Evolutionary conservation across 2,888 invertebrate genomes (phyloP).

Genomic region (Cantharis flavilabris): DNA sequence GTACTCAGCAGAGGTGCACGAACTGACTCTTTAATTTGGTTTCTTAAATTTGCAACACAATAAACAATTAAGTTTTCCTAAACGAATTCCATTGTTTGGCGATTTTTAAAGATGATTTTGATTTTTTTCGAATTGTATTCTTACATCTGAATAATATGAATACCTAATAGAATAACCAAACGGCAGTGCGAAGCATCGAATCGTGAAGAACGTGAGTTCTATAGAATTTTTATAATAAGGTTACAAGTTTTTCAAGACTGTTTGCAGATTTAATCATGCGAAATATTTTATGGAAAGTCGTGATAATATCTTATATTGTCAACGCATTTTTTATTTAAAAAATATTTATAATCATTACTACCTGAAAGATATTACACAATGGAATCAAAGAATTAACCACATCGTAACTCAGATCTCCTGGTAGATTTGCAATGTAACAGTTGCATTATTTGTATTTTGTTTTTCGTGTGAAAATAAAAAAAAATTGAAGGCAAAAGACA

Average conservation of each 20-base stretch:
- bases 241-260: slow-evolving; percentile 27
- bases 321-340: slow-evolving; percentile 15
- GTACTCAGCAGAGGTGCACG: no score
- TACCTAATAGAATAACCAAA: slow-evolving; percentile 25
- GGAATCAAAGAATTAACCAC: not conserved
- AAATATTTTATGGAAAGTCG: slow-evolving; percentile 29
- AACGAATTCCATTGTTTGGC: not conserved
- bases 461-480: not conserved
- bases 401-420: not conserved
- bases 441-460: not conserved
- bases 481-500: slow-evolving; percentile 6
- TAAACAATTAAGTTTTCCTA: slow-evolving; percentile 6
- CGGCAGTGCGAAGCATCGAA: slow-evolving; percentile 24
- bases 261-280: slow-evolving; percentile 30
- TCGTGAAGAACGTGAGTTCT: slow-evolving; percentile 29
- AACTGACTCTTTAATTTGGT: not conserved
- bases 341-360: not conserved
- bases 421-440: not conserved
- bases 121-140: slow-evolving; percentile 1
- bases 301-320: slow-evolving; percentile 28
- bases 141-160: slow-evolving; percentile 25
- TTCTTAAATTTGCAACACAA: slow-evolving; percentile 1
- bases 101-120: slow-evolving; percentile 9
- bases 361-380: not conserved
- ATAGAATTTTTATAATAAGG: slow-evolving; percentile 27